phyloP scores from a whole-genome alignment of 2,797 vertebrate genomes.

The Mormyrops boulengeri region DNA sequence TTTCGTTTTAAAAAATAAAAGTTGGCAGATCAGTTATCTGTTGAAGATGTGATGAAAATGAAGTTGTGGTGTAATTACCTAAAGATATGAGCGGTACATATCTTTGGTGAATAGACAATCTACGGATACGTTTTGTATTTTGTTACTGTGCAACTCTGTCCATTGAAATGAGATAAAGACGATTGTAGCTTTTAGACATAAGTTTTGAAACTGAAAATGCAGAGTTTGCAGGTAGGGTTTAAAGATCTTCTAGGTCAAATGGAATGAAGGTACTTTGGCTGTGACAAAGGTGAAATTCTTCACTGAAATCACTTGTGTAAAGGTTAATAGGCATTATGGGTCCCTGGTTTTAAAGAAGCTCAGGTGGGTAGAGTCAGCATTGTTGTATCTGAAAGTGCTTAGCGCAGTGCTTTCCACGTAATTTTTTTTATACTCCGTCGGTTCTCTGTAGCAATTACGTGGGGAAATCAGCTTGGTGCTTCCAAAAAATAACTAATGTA shows the following conservation, averaged over 20 bases:
- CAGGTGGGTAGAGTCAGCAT: not conserved
- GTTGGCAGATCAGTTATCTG: not conserved
- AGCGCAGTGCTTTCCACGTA: not conserved
- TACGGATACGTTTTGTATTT: not conserved
- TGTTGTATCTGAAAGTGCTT: not conserved
- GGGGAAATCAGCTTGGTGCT: not conserved
- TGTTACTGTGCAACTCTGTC: not conserved
- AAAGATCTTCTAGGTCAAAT: not conserved
- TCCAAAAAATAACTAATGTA: not conserved
- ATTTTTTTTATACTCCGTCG: not conserved
- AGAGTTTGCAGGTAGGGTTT: not conserved
- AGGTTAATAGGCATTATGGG: not conserved
- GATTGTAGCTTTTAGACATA: not conserved
- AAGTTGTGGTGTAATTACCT: not conserved
- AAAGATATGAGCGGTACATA: not conserved
- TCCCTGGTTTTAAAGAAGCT: not conserved
- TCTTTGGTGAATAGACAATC: not conserved
- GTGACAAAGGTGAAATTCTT: not conserved
- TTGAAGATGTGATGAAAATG: not conserved
- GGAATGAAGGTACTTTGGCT: not conserved
- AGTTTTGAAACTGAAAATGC: not conserved
- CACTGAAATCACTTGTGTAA: not conserved
- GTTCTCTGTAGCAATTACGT: not conserved
- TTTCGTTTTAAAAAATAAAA: not conserved
- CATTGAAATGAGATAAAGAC: not conserved